Conservation (phyloP, 2,113 vertebrate genomes). For the Pyxicephalus adspersus region DNA sequence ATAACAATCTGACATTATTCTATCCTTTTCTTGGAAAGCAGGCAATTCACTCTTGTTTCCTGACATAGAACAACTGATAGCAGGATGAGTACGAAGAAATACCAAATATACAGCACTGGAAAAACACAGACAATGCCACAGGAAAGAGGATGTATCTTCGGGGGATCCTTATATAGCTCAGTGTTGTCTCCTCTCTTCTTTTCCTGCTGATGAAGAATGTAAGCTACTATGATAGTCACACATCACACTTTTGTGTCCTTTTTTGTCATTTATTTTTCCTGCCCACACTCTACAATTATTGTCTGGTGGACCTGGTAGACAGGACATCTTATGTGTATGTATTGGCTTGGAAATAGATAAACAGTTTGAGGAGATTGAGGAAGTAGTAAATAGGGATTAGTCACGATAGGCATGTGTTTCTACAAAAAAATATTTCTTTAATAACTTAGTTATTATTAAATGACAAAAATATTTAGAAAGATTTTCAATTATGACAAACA, state of each 20-base stretch:
- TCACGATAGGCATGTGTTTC: no score
- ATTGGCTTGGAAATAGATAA: not conserved
- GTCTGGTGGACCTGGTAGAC: not conserved
- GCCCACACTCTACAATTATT: no score
- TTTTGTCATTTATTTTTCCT: no score
- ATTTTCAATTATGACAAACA: no score
- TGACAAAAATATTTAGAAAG: no score
- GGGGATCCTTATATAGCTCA: not conserved
- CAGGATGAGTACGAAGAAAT: not conserved
- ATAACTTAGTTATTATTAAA: no score
- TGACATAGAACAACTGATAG: not conserved
- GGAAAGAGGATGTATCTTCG: constrained; percentile 30
- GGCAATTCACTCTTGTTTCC: no score
- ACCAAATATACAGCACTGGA: not conserved
- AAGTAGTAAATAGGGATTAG: not conserved
- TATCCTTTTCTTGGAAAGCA: no score
- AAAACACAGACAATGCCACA: constrained; percentile 7
- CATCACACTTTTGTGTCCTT: no score
- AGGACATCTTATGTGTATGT: not conserved
- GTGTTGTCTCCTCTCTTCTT: not conserved
- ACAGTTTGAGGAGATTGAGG: not conserved
- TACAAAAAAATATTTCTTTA: no score
- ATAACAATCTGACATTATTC: no score
- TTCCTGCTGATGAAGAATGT: constrained; percentile 22
- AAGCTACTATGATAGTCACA: no score